A percentile compares a stretch with the other conserved stretches of the same genome.
These are phyloP conservation scores for Cygnus olor DNA, from an alignment of 2,797 vertebrate genomes.

Conservation along the genomic window DNA sequence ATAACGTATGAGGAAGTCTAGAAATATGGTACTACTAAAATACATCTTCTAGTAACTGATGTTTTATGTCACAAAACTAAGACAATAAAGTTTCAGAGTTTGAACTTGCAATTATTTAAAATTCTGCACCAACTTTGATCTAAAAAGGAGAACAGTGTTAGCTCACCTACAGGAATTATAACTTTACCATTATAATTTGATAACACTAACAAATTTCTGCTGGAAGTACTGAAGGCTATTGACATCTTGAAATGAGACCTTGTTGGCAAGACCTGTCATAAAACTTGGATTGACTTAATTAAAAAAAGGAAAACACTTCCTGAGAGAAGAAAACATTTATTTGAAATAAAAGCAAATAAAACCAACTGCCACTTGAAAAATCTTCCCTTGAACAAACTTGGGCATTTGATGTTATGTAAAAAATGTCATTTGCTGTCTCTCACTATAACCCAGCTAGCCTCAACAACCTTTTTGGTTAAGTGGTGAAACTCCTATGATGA, in stretches of 20 bases:
- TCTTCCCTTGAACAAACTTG: neutral
- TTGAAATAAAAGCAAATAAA: slow-evolving; percentile 31
- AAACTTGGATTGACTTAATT: neutral
- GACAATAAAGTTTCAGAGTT: slow-evolving; percentile 25
- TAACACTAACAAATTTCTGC: neutral
- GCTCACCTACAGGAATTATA: slow-evolving; percentile 26
- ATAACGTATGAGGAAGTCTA: neutral
- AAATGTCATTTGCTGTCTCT: neutral
- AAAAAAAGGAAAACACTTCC: neutral
- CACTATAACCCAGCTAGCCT: neutral
- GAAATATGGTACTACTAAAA: neutral
- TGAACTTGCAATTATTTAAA: slow-evolving; percentile 28
- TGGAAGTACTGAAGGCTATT: neutral
- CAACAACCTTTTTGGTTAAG: slow-evolving; percentile 15
- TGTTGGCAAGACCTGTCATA: neutral
- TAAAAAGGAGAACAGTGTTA: slow-evolving; percentile 28
- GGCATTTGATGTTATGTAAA: neutral
- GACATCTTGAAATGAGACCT: neutral
- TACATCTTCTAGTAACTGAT: neutral
- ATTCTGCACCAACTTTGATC: neutral
- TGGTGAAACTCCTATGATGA: neutral
- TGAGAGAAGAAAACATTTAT: slow-evolving; percentile 5
- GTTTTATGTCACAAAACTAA: neutral
- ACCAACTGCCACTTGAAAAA: neutral
- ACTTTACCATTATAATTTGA: neutral